A percentile compares a stretch with the other conserved stretches of the same genome.
These are phyloP conservation scores for Catalaphyllia jardinei DNA, from an alignment of 64 coral and sea anemone species.

Conservation along the genomic window DNA sequence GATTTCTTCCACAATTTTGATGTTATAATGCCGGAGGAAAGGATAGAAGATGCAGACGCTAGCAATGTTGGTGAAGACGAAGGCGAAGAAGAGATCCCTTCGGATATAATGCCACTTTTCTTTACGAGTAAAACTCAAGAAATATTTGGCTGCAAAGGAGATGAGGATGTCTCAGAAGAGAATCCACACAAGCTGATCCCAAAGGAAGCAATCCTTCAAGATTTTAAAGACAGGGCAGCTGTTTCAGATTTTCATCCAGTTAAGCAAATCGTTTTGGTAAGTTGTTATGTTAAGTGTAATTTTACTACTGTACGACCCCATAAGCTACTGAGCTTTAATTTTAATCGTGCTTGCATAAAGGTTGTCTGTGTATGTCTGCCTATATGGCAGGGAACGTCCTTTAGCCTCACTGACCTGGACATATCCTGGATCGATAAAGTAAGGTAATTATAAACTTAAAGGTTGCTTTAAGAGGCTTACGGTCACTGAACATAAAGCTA, in stretches of 20 bases:
- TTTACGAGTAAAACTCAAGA: conserved; percentile 99
- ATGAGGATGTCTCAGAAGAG: conserved; percentile 96
- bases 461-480: too few species aligned
- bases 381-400: too few species aligned
- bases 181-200: conserved; percentile 85
- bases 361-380: too few species aligned
- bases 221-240: conserved; percentile 96
- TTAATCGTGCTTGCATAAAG: too few species aligned
- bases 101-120: conserved; percentile 95
- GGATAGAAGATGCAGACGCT: conserved; percentile 54
- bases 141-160: conserved; percentile 94
- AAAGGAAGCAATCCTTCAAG: conserved; percentile 86
- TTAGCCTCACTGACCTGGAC: too few species aligned
- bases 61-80: conserved; percentile 65
- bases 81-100: conserved; percentile 63
- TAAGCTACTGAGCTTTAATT: too few species aligned
- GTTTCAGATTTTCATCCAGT: conserved; percentile 98
- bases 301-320: too few species aligned
- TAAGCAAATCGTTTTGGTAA: conserved; percentile 88
- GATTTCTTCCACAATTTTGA: background rate
- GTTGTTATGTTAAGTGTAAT: too few species aligned
- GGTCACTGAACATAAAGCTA: too few species aligned
- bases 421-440: too few species aligned
- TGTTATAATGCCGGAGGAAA: conserved; percentile 82
- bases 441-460: too few species aligned